Evolutionary conservation across 1,140 invertebrate genomes (phyloP), one percentile per base, ranked within the genome.

Genomic region (Drosophila quadrilineata): DNA sequence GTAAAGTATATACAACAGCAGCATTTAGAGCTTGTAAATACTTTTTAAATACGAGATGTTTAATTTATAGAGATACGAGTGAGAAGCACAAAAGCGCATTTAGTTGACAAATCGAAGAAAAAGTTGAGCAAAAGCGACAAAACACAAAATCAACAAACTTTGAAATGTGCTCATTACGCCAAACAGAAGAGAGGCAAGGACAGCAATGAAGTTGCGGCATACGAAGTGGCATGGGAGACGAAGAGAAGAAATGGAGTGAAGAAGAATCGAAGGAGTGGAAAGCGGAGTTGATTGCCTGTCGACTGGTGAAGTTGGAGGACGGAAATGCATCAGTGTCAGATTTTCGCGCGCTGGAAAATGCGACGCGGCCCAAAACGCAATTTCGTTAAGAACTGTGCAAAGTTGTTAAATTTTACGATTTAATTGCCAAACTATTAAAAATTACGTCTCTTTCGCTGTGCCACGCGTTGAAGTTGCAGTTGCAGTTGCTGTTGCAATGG

Each of bases 381-480:
- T 76, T 87, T 87, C 76, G 64, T 76, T 73, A 87, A 82, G 82
- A 86, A 85, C 75, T 87, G 82, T 76, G 70, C 76, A 87, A 87
- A 87, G 82, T 87, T 87, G 82, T 87, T 76, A 87, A 87, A 87
- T 82, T 87, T 87, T 87, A 87, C 82, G 82, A 84, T 87, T 87
- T 87, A 87, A 87, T 87, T 87, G 76, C 82, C 65, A 76, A 76
- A 82, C 76, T 87, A 82, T 86, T 86, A 86, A 86, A 87, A 86
- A 87, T 87, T 82, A 87, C 72, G 76, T 87, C 76, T 72, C 79
- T 72, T 74, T 71, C 64, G 53, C 19, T 54, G 75, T 63, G 40
- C 17, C 26, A 26, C 10, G n/a, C 38, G 24, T 29, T 56, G 56
- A 36, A n/a, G 48, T 35, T 69, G 38, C 14, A 43, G 38, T 12